Conservation (phyloP, 2,113 vertebrate species). For the Mesocricetus auratus region DNA sequence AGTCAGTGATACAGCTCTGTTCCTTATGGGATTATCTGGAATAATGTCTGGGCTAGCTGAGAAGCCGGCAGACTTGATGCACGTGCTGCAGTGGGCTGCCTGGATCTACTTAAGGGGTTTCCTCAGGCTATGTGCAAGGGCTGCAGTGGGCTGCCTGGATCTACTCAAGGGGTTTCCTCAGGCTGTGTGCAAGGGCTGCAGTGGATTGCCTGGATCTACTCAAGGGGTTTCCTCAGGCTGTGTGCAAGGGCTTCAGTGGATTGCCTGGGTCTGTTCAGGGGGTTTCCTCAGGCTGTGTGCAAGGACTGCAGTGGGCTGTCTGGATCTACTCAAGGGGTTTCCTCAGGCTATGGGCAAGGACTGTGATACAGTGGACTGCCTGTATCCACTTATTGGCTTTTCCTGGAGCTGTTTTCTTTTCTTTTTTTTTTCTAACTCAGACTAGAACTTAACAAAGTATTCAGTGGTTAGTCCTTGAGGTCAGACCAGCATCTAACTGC, state of each 20-base stretch:
- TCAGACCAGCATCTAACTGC: background rate
- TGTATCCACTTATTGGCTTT: background rate
- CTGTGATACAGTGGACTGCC: background rate
- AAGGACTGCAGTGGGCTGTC: background rate
- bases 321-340: background rate
- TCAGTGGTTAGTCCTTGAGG: background rate
- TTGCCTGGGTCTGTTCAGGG: accelerated
- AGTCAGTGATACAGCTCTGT: background rate
- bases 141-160: background rate
- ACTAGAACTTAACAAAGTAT: background rate
- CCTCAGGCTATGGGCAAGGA: background rate
- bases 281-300: background rate
- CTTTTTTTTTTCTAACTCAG: background rate
- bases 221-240: background rate
- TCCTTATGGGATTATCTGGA: too few species aligned
- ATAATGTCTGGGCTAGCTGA: background rate
- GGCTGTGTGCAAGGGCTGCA: background rate
- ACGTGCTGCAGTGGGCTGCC: accelerated
- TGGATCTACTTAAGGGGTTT: too few species aligned
- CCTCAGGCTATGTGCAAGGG: background rate
- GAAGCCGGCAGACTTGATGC: background rate
- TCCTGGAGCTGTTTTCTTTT: background rate
- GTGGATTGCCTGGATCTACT: accelerated
- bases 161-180: background rate
- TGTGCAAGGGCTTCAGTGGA: accelerated